Evolutionary conservation across 2,888 invertebrate species (phyloP), one percentile per base, ranked within the genome.

Genomic region (Theodoxus fluviatilis): DNA sequence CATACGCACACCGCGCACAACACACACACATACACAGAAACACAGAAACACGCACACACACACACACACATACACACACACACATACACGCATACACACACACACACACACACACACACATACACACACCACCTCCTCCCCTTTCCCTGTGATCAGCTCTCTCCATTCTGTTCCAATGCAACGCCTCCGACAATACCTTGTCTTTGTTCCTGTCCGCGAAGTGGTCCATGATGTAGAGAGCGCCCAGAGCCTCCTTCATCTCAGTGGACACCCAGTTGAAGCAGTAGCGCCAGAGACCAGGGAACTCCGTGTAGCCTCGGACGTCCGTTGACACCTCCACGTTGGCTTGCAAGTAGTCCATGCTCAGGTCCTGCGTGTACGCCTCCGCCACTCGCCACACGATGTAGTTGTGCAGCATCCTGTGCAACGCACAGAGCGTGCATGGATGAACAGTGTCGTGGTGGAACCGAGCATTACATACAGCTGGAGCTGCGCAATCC

Each of bases 321-420:
- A 75, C 70, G 64, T 79, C 79, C 22, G 77, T 77, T 55, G 76
- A 79, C 68, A 80, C 80, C 57, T 77, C 73, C n/a, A 80, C 72
- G 70, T 78, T 80, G 52, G 79, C 80, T 63, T 81, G 80, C 0
- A 80, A 77, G 68, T 83, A 89, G 66, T 87, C 85, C 72, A 86
- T 83, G 1, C 90, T 89, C 69, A 91, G 83, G 76, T 90, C 90
- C 3, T 90, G 90, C 22, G 90, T 82, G 80, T 90, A 91, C 52
- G 87, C 84, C 25, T 87, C 84, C 7, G 90, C 89, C 43, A 91
- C 82, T 33, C 89, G 88, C 91, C 91, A 91, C 76, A 91, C 90
- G 71, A 90, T 80, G 80, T 90, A 91, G 77, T 90, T 90, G 81
- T 91, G 91, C 77, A 90, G 80, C 28, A 88, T 89, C 71, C 89